Evolutionary conservation across 2,113 vertebrate species (phyloP), one percentile per base, ranked within the genome.

Genomic region (Chlorodrepanis virens): DNA sequence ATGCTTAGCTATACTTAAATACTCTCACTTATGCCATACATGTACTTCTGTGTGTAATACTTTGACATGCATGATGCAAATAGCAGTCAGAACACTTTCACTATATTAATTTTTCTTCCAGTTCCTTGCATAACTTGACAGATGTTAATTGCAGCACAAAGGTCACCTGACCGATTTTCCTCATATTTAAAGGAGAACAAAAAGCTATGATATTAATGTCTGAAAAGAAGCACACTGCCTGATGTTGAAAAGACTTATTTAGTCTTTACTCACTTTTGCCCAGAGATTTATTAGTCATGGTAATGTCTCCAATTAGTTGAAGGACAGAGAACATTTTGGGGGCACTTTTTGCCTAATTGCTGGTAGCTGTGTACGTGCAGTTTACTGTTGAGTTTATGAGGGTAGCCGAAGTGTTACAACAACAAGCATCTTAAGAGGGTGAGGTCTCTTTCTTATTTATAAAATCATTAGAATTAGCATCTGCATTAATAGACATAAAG

Each of bases 221-320:
- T 76, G 74, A 88, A 70, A 53, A 77, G 65, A 35, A 72, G 19
- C 42, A 23, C 71, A 40, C 65, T 93, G 59, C 57, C 47, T 87
- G 64, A 69, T 72, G 21, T 49, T 95, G 63, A 87, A 93, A 88
- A 89, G 42, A 60, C 54, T 80, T 90, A 53, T 57, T 93, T 85
- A 92, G 56, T 65, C 22, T n/a, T 93, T 94, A 87, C 49, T 78
- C 53, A 59, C 21, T 88, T 91, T 37, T 88, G 68, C 50, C 63
- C 29, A 71, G 78, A 76, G 50, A 79, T 96, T 97, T 94, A 94
- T 96, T 95, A 94, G 78, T 91, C 82, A 82, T 93, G 65, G 69
- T 90, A 67, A 68, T 91, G 47, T 87, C 68, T 94, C 65, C 54
- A 94, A 86, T 95, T 93, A 94, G 53, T 63, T 94, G 68, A 82